Percentiles rank a stretch among this genome's conserved stretches.
Evolutionary conservation across 2,888 invertebrate species (phyloP).

Genomic region (Camptogramma bilineatum): DNA sequence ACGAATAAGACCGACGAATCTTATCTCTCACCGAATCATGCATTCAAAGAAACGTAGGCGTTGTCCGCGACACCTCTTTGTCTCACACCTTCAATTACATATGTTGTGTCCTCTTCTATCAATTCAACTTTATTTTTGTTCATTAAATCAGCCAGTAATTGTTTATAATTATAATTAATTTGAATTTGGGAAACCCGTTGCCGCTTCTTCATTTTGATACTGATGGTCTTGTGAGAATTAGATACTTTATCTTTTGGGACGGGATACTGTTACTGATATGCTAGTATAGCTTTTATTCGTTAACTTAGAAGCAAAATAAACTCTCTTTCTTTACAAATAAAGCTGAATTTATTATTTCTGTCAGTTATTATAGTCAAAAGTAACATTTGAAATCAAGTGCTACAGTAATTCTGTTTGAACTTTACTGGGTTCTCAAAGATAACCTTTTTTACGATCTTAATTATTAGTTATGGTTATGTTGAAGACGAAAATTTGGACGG

Average conservation of each 20-base stretch:
- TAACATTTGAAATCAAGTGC: slow-evolving; percentile 63
- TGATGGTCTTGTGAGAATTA: slow-evolving; percentile 72
- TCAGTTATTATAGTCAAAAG: slow-evolving; percentile 14
- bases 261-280: slow-evolving; percentile 41
- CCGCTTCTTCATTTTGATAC: slow-evolving; percentile 69
- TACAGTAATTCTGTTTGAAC: slow-evolving; percentile 76
- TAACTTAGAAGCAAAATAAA: slow-evolving; percentile 14
- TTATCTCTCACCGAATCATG: slow-evolving; percentile 83
- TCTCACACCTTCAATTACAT: slow-evolving; percentile 54
- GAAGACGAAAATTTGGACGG: slow-evolving; percentile 65
- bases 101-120: slow-evolving; percentile 62
- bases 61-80: slow-evolving; percentile 68
- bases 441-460: slow-evolving; percentile 77
- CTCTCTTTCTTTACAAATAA: slow-evolving; percentile 13
- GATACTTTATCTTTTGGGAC: slow-evolving; percentile 68
- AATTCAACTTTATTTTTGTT: slow-evolving; percentile 63
- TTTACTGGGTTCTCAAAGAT: slow-evolving; percentile 76
- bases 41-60: slow-evolving; percentile 81
- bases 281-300: slow-evolving; percentile 22
- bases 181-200: slow-evolving; percentile 68
- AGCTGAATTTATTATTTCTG: slow-evolving; percentile 2
- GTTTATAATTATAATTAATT: slow-evolving; percentile 83
- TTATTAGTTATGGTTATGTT: slow-evolving; percentile 72
- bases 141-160: slow-evolving; percentile 79
- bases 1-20: slow-evolving; percentile 85